Percentiles rank a stretch among this genome's conserved stretches.
Conservation (phyloP, 2,113 vertebrate genomes). For the Scytalopus superciliaris region DNA sequence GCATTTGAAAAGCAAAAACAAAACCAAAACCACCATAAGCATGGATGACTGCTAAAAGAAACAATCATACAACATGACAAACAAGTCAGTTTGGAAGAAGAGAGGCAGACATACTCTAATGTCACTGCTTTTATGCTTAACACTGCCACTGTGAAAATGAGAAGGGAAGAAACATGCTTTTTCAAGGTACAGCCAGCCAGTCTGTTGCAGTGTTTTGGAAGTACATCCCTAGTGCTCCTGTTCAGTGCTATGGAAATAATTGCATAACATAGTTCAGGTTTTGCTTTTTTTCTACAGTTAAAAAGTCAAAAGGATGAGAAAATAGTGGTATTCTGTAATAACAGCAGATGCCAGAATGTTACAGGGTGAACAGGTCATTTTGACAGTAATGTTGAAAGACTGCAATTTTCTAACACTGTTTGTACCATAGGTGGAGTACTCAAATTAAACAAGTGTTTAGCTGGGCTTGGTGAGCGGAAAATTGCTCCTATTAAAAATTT, state of each 20-base stretch:
- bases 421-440: neutral
- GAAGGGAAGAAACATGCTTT: neutral
- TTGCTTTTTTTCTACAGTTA: neutral
- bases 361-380: neutral
- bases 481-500: neutral
- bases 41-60: neutral
- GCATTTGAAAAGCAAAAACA: neutral
- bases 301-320: neutral
- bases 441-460: neutral
- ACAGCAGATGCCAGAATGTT: neutral
- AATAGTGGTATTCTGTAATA: neutral
- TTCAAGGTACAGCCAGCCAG: neutral
- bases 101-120: neutral
- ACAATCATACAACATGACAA: neutral
- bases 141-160: slow-evolving; percentile 1
- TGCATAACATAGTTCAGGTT: neutral
- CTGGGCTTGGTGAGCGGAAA: neutral
- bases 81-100: neutral
- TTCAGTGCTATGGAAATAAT: neutral
- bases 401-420: neutral
- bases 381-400: neutral
- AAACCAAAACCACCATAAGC: neutral
- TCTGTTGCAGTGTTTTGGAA: neutral
- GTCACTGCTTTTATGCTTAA: slow-evolving; percentile 15
- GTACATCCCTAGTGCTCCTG: neutral